Evolutionary conservation across 2,113 vertebrate genomes (phyloP).

Genomic region (Phalacrocorax brasilianus): DNA sequence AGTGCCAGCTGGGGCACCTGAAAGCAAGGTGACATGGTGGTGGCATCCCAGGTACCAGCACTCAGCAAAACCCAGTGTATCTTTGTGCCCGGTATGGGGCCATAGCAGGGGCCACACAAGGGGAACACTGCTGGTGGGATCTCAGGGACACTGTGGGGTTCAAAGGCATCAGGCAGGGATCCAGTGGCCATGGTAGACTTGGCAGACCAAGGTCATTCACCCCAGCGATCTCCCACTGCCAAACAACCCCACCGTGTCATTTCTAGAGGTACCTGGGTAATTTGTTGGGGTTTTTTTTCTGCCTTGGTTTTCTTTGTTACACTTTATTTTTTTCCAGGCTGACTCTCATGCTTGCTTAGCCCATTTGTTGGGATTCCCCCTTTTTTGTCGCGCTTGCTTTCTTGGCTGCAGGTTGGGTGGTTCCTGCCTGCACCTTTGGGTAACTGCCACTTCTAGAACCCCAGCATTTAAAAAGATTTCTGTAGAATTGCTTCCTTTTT

Average conservation of each 20-base stretch:
- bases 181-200: background rate
- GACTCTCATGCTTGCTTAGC: background rate
- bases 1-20: background rate
- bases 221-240: background rate
- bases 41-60: background rate
- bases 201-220: background rate
- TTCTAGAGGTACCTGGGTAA: background rate
- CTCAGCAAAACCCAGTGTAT: background rate
- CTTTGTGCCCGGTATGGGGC: fast-evolving
- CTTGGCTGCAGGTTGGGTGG: fast-evolving
- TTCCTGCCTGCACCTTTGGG: background rate
- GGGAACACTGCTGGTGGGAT: background rate
- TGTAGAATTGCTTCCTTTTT: background rate
- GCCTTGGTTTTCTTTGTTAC: no score
- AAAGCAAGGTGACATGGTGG: background rate
- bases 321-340: background rate
- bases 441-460: background rate
- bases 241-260: background rate
- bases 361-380: background rate
- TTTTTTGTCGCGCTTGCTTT: background rate
- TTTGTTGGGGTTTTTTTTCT: no score
- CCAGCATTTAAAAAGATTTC: background rate
- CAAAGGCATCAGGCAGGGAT: background rate
- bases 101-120: no score
- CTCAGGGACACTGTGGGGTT: background rate